These are phyloP conservation scores for Vultur gryphus DNA, from an alignment of 2,797 vertebrate species.

Conservation along the genomic window DNA sequence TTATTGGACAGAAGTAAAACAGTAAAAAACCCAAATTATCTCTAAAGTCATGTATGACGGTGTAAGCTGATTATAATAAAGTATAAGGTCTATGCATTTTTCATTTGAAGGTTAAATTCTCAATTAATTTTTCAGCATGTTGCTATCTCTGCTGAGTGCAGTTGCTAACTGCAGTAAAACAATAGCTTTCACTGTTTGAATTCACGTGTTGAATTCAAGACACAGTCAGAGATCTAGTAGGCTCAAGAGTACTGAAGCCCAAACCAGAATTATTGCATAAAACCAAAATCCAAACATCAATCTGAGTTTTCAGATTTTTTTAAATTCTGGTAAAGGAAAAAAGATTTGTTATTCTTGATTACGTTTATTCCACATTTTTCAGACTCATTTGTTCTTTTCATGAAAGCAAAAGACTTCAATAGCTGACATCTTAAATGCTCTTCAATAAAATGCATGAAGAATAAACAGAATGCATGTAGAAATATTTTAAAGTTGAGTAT, in stretches of 20 bases:
- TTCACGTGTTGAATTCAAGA: constrained; percentile 14
- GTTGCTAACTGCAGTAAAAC: constrained; percentile 72
- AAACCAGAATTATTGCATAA: constrained; percentile 7
- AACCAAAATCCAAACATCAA: neutral
- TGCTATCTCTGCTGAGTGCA: constrained; percentile 56
- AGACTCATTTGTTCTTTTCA: neutral
- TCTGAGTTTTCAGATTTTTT: neutral
- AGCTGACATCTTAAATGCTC: neutral
- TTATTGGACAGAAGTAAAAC: constrained; percentile 54
- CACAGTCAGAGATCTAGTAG: constrained; percentile 21
- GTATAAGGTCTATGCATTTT: constrained; percentile 56
- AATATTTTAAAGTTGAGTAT: neutral
- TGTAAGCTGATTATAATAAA: constrained; percentile 65
- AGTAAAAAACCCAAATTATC: constrained; percentile 61
- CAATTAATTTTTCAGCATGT: constrained; percentile 75
- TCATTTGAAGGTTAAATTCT: constrained; percentile 79
- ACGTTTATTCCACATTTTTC: neutral
- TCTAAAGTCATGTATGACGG: constrained; percentile 42
- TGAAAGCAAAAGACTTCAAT: neutral
- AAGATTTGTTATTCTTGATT: neutral
- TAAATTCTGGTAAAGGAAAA: neutral
- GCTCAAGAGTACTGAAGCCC: neutral
- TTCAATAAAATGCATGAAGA: neutral
- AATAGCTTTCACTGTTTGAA: constrained; percentile 47
- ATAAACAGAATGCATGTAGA: neutral